Base-by-base conservation (phyloP, 1,140 invertebrate genomes). In the Magallana gigas region DNA sequence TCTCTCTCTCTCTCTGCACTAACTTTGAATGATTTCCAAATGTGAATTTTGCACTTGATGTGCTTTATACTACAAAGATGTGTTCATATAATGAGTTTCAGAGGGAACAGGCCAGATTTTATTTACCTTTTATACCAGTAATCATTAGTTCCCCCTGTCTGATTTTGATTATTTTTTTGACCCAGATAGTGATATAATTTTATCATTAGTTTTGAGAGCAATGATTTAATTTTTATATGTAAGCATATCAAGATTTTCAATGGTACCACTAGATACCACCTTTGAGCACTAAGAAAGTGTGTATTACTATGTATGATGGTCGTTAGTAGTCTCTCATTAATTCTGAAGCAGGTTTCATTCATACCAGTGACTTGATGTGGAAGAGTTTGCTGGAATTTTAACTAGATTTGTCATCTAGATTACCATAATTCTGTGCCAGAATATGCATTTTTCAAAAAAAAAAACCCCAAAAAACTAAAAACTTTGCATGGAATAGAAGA, bases 21-120 rank as follows among this genome's bases (percentile, higher is more conserved):
- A 11, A 76, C 68, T 76, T 76, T 76, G 68, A 76, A 76, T 76
- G 68, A 7, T 29, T 76, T 76, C 68, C 68, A 76, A 76, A 76
- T 76, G 68, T 6, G 68, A 76, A 76, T 18, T 76, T 76, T 76
- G 68, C 68, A 76, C 68, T 76, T 76, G 68, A 29, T 76, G 23
- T 76, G 68, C 68, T 36, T 76, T 76, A 23, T 76, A 76, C 48
- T 29, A 76, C 68, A 76, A 11, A 29, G 18, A 29, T 76, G 18
- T 76, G 23, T 76, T 76, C 14, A 76, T 29, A 76, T 76, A 29
- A 76, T 76, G 23, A 29, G 68, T 76, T 76, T 29, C 68, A 76
- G 68, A 76, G 68, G 23, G 36, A 76, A 76, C 11, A 76, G 23
- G 23, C 36, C 29, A 76, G 23, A 11, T 76, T 76, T 36, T 11